These are phyloP conservation scores for Odontocolon sp. DNA, from an alignment of 2,888 invertebrate genomes.

Conservation along the genomic window DNA sequence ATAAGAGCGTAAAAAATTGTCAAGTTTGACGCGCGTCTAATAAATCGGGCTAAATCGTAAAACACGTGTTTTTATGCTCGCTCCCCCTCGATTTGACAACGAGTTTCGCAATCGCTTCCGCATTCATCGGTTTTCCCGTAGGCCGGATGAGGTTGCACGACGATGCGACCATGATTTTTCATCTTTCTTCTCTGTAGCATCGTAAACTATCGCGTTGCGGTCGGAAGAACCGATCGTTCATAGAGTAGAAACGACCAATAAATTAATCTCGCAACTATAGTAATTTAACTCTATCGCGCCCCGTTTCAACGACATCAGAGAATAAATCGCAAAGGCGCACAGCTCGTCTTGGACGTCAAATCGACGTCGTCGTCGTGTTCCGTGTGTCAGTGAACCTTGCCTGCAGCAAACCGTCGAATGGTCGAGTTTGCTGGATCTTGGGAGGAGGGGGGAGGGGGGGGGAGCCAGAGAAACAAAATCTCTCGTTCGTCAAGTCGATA, in stretches of 20 bases:
- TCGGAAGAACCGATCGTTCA: constrained; percentile 43
- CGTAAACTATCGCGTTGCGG: constrained; percentile 16
- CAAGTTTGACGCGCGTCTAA: neutral
- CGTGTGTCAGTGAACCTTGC: constrained; percentile 65
- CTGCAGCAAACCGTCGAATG: constrained; percentile 56
- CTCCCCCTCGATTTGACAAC: constrained; percentile 55
- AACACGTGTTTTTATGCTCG: constrained; percentile 62
- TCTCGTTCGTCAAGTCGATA: too few species aligned
- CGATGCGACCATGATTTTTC: neutral
- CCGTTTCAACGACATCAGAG: constrained; percentile 31
- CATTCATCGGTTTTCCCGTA: constrained; percentile 62
- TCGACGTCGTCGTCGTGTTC: constrained; percentile 57
- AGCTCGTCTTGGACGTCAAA: too few species aligned
- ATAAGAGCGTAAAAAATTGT: neutral
- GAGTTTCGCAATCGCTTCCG: constrained; percentile 66
- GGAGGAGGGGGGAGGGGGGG: too few species aligned
- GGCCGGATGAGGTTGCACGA: constrained; percentile 31
- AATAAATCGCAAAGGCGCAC: too few species aligned
- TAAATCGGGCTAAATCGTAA: constrained; percentile 42
- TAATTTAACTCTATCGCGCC: constrained; percentile 51
- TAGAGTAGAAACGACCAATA: constrained; percentile 41
- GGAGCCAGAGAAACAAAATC: too few species aligned
- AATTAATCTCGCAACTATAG: constrained; percentile 40
- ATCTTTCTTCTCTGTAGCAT: neutral
- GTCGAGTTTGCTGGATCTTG: constrained; percentile 53